Evolutionary conservation across 1,140 invertebrate genomes (phyloP).

Genomic region (Manduca sexta): DNA sequence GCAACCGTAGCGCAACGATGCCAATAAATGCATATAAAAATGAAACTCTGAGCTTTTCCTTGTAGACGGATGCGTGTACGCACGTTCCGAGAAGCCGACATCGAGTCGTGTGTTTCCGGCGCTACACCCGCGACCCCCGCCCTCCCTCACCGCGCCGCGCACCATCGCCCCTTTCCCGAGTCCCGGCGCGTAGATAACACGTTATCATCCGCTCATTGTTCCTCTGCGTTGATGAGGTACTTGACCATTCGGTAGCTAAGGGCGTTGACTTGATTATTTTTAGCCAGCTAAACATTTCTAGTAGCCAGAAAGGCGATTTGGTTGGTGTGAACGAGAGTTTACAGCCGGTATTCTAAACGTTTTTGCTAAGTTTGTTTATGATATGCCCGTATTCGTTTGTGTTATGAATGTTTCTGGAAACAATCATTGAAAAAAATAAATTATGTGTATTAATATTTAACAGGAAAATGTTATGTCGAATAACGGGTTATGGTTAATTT

Average conservation of each 20-base stretch:
- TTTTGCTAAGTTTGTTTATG: too few species aligned
- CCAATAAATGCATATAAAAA: too few species aligned
- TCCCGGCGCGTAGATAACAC: conserved; percentile 51
- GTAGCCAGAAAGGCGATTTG: background rate
- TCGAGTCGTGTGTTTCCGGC: conserved; percentile 48
- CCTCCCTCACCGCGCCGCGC: conserved; percentile 32
- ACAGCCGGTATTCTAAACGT: too few species aligned
- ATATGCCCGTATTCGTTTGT: too few species aligned
- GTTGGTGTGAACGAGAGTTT: too few species aligned
- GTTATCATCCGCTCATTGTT: conserved; percentile 70
- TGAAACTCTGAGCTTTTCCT: conserved; percentile 6
- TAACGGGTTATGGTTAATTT: too few species aligned
- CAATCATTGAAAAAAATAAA: too few species aligned
- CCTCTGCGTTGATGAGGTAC: conserved; percentile 44
- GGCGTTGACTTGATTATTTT: conserved; percentile 52
- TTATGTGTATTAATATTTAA: too few species aligned
- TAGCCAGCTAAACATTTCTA: conserved; percentile 22
- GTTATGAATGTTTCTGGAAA: too few species aligned
- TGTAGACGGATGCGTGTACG: conserved; percentile 22
- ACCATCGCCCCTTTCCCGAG: conserved; percentile 44
- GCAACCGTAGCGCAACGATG: too few species aligned
- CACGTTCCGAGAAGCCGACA: conserved; percentile 40
- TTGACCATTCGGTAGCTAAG: conserved; percentile 35
- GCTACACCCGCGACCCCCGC: conserved; percentile 32
- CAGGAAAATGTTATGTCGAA: too few species aligned